phyloP scores from a whole-genome alignment of 2,113 vertebrate species.

The Alethe diademata region DNA sequence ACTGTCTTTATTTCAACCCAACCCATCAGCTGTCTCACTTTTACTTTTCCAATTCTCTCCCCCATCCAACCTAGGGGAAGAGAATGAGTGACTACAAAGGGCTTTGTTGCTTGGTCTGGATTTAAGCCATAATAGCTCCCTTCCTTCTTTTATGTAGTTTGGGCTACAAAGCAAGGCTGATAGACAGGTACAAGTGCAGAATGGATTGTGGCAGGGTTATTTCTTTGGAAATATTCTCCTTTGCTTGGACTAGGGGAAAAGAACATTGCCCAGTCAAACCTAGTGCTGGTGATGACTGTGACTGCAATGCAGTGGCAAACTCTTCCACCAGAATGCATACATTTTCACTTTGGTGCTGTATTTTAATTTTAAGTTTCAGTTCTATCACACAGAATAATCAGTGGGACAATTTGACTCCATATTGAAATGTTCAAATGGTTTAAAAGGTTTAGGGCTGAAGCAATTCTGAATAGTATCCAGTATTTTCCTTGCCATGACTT shows the following conservation, averaged over 20 bases:
- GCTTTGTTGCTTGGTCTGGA: background rate
- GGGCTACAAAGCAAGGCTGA: background rate
- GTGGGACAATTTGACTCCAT: background rate
- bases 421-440: background rate
- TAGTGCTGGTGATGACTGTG: background rate
- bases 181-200: background rate
- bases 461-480: fast-evolving
- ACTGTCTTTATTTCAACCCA: background rate
- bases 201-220: background rate
- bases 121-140: background rate
- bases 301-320: background rate
- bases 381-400: background rate
- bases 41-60: background rate
- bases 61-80: fast-evolving
- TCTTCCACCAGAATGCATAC: background rate
- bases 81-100: fast-evolving
- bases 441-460: background rate
- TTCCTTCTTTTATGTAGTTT: background rate
- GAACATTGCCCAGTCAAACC: background rate
- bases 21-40: background rate
- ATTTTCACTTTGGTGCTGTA: background rate
- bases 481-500: background rate
- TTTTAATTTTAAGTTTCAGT: background rate
- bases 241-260: background rate
- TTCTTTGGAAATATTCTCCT: background rate